Conservation (phyloP, 2,113 vertebrate species). For the Phrynosoma blainvillii region DNA sequence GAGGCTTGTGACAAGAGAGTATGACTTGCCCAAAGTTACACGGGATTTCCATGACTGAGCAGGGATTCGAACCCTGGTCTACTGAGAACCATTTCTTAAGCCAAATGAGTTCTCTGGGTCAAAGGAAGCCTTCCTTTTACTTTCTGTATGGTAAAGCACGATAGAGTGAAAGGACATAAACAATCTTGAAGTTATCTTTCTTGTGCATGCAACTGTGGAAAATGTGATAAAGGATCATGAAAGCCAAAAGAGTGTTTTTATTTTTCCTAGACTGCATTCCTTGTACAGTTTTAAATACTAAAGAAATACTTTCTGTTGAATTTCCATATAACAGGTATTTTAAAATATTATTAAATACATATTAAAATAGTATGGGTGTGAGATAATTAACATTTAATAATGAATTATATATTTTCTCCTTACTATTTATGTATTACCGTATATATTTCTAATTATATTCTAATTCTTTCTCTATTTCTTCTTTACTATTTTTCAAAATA, state of each 20-base stretch:
- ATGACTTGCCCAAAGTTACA: no score
- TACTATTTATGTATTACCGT: no score
- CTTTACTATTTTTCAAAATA: no score
- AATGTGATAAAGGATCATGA: not conserved
- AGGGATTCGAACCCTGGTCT: not conserved
- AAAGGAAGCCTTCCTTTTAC: not conserved
- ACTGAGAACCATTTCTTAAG: not conserved
- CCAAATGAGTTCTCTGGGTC: not conserved
- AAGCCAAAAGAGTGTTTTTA: not conserved
- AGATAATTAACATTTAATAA: not conserved
- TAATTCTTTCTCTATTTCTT: no score
- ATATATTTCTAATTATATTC: no score
- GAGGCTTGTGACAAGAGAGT: no score
- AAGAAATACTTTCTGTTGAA: no score
- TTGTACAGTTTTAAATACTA: not conserved
- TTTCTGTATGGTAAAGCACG: not conserved
- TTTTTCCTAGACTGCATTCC: not conserved
- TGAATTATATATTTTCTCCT: not conserved
- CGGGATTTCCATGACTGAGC: no score
- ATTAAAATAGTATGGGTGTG: not conserved
- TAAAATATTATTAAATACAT: no score
- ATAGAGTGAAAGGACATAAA: no score
- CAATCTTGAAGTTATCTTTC: not conserved
- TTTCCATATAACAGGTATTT: no score
- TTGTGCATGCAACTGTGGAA: not conserved